Evolutionary conservation across 2,888 invertebrate species (phyloP), one percentile per base, ranked within the genome.

Genomic region (Sycophila texana): DNA sequence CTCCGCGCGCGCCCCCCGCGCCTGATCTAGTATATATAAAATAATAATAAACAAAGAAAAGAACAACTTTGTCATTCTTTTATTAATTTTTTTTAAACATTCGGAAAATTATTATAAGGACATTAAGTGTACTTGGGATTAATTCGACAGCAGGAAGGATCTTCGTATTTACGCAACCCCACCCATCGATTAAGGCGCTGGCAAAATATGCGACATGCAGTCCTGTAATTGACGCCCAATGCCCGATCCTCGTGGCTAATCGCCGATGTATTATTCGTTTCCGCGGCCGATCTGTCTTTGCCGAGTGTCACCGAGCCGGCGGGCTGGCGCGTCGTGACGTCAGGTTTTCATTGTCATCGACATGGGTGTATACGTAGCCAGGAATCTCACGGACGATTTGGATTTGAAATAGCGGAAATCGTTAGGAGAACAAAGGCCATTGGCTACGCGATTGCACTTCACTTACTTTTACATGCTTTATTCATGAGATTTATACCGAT

Each of bases 221-320:
- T n/a, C 26, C 13, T 58, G 58, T 60, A 60, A 60, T 60, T 60
- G 39, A 39, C 39, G 39, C 39, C 47, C 22, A 10, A 58, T 58
- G 49, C 49, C 12, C 68, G 39, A 7, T 14, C 60, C 13, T 16
- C 26, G 49, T 20, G 49, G 49, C 73, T 51, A 18, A 73, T 74
- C 47, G 65, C 57, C 65, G 57, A 65, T 57, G 74, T 22, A 79
- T 79, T 71, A 71, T 79, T 79, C 22, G 51, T 74, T 68, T 68
- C 57, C 57, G 61, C 65, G 63, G 57, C 16, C 57, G 57, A n/a
- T 58, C 4, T 7, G 20, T 57, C 18, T 57, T 60, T 22, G 20
- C 22, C 66, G 55, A 61, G 57, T 74, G 67, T 61, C 73, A 61
- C 55, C 61, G 61, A 39, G 47, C 30, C 26, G n/a, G 22, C 51